Conservation (phyloP, 2,113 vertebrate species). For the Poeciliopsis retropinna region DNA sequence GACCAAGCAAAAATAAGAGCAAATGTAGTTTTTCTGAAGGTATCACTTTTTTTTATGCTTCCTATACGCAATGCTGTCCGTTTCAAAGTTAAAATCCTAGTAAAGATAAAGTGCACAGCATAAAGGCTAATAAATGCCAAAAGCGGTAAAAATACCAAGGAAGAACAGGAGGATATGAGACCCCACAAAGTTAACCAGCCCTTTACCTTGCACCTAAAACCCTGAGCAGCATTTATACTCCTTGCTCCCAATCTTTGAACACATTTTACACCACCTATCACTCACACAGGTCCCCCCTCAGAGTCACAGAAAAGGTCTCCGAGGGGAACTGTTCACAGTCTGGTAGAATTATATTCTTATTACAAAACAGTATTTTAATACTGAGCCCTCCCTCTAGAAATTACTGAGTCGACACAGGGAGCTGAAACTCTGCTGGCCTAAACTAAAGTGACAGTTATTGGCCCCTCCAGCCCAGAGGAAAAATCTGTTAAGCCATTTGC, state of each 20-base stretch:
- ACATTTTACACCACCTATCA: constrained; percentile 50
- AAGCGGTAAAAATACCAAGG: constrained; percentile 58
- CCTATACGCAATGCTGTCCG: constrained; percentile 46
- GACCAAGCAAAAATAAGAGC: constrained; percentile 20
- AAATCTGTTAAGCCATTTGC: constrained; percentile 84
- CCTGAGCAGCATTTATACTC: constrained; percentile 41
- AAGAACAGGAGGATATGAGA: constrained; percentile 48
- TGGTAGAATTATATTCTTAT: constrained; percentile 57
- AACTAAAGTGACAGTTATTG: constrained; percentile 86
- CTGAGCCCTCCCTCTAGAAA: constrained; percentile 70
- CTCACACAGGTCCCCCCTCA: constrained; percentile 57
- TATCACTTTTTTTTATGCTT: constrained; percentile 17
- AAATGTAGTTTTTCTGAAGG: constrained; percentile 17
- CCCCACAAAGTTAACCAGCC: constrained; percentile 57
- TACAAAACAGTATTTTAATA: constrained; percentile 66
- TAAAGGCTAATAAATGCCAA: constrained; percentile 77
- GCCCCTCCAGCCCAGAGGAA: constrained; percentile 73
- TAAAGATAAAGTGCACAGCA: constrained; percentile 65
- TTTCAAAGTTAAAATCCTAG: constrained; percentile 60
- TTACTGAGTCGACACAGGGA: constrained; percentile 76
- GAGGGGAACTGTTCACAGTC: constrained; percentile 35
- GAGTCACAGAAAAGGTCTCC: constrained; percentile 17
- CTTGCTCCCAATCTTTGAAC: constrained; percentile 24
- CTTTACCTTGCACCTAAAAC: constrained; percentile 51
- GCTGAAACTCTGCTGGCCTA: constrained; percentile 76